phyloP scores from a whole-genome alignment of 2,797 vertebrate species.

The Rachycentron canadum region DNA sequence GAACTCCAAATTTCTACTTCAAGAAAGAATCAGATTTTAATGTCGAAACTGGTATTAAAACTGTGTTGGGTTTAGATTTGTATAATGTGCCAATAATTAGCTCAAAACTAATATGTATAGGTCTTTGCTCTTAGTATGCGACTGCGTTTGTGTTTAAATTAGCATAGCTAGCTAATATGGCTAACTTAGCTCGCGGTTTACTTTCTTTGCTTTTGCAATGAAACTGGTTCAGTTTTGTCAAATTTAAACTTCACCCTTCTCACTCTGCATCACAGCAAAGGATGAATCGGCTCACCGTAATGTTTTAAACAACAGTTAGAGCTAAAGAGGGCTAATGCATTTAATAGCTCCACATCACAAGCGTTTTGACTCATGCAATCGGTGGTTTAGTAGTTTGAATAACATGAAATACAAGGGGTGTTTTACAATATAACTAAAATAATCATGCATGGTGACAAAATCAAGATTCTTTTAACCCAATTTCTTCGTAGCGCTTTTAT shows the following conservation, averaged over 20 bases:
- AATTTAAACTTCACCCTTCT: rapidly evolving
- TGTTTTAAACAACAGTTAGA: rapidly evolving
- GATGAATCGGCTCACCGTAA: rapidly evolving
- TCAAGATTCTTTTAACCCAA: neutral
- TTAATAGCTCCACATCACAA: rapidly evolving
- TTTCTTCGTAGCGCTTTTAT: neutral
- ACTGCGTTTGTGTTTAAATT: neutral
- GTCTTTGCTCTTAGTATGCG: rapidly evolving
- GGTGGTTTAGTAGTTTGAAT: neutral
- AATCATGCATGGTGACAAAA: neutral
- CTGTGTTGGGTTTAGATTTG: rapidly evolving
- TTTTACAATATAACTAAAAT: neutral
- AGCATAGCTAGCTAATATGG: constrained; percentile 47
- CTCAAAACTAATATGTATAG: no score
- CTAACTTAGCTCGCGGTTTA: constrained; percentile 40
- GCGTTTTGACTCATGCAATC: no score
- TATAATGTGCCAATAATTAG: neutral
- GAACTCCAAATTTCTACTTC: neutral
- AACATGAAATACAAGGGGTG: neutral
- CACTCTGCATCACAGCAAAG: rapidly evolving
- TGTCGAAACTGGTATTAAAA: neutral
- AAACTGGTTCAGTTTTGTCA: rapidly evolving
- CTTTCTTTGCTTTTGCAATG: neutral
- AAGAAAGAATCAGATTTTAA: rapidly evolving
- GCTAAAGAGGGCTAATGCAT: neutral